Base-by-base conservation (phyloP, 2,888 invertebrate species). In the Tetranychus truncatus region DNA sequence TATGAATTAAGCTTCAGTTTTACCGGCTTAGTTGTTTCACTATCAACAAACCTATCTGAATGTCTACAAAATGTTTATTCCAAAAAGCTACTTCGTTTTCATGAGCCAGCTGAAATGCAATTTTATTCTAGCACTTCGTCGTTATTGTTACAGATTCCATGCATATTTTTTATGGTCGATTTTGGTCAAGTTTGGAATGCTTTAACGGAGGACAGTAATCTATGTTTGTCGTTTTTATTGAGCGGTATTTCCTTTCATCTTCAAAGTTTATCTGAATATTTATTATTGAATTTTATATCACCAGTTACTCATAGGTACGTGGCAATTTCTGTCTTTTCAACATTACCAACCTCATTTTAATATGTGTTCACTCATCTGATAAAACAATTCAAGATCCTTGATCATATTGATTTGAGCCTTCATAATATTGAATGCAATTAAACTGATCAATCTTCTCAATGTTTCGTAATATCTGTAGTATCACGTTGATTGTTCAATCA, bases 241-340 rank as follows among this genome's bases (percentile, higher is more conserved):
- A 89, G 89, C 82, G 90, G 90, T 75, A 81, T 89, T 46, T 89
- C 89, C 82, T 90, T 89, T 82, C 90, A 90, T 82, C 88, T 88
- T 81, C 90, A 90, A 86, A 89, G 89, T 81, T 89, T 90, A 80
- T 88, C 89, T 71, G 89, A 89, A 7, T 90, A 89, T 82, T 89
- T 89, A 77, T 85, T 90, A 77, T 89, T 90, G 88, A 88, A 88
- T 81, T 89, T 89, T 80, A 89, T 90, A 81, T 89, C 88, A 82
- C 89, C 90, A 44, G 89, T 90, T 20, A 90, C 90, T 45, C 89
- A 90, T 81, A 88, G 88, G 88, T 88, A 84, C 80, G 79, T 78
- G 45, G 34, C 15, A 69, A 34, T 34, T 11, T 69, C 7, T 67
- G 20, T 67, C 18, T 45, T 34, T 55, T 69, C 44, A 44, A 20